Evolutionary conservation across 2,888 invertebrate genomes (phyloP).

Genomic region (Drosophila dives): DNA sequence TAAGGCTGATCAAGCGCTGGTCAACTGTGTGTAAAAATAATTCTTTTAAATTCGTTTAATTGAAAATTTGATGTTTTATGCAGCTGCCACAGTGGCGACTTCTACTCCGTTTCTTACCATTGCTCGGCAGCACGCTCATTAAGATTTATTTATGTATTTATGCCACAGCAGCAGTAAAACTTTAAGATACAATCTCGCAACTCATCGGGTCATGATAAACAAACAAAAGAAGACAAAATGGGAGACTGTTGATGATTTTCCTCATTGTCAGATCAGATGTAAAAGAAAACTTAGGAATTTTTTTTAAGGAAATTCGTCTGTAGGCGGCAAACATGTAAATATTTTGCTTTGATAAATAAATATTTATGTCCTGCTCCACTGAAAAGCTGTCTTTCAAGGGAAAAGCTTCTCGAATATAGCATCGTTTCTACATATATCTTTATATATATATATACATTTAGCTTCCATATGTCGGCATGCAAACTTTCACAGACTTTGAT

Average conservation of each 20-base stretch:
- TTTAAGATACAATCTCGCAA: slow-evolving; percentile 7
- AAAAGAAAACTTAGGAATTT: slow-evolving; percentile 10
- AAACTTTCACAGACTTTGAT: slow-evolving; percentile 41
- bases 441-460: not conserved
- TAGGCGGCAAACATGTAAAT: slow-evolving; percentile 53
- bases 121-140: slow-evolving; percentile 39
- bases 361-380: slow-evolving; percentile 56
- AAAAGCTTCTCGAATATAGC: not conserved
- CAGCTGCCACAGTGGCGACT: slow-evolving; percentile 4
- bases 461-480: slow-evolving; percentile 9
- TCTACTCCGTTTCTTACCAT: slow-evolving; percentile 3
- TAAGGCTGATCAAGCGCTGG: slow-evolving; percentile 26
- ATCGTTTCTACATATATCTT: not conserved
- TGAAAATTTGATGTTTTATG: slow-evolving; percentile 14
- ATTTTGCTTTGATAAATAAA: slow-evolving; percentile 64
- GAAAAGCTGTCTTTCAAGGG: slow-evolving; percentile 8
- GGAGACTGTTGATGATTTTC: slow-evolving; percentile 2
- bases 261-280: slow-evolving; percentile 18
- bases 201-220: slow-evolving; percentile 29
- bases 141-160: slow-evolving; percentile 56
- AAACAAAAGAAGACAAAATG: slow-evolving; percentile 10
- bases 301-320: slow-evolving; percentile 24
- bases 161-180: slow-evolving; percentile 11
- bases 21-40: not conserved
- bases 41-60: slow-evolving; percentile 25